Evolutionary conservation across 92 coral and sea anemone species (phyloP).

Genomic region (Anthopleura xanthogrammica): DNA sequence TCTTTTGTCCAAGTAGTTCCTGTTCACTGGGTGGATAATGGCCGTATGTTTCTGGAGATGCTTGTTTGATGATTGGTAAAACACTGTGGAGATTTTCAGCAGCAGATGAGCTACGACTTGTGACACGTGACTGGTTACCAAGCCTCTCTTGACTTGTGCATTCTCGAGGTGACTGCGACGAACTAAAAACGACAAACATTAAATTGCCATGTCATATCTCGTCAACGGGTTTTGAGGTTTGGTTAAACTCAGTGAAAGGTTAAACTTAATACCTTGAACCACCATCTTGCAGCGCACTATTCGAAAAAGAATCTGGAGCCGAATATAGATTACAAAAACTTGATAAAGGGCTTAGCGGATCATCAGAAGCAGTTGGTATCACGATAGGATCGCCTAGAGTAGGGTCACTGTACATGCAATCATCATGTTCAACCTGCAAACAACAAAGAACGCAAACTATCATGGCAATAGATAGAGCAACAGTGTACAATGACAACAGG

Average conservation of each 20-base stretch:
- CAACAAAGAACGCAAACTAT: background rate
- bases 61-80: constrained; percentile 66
- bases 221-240: background rate
- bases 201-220: too few species aligned
- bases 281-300: constrained; percentile 4
- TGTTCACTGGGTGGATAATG: constrained; percentile 87
- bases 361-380: constrained; percentile 88
- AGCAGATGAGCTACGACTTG: constrained; percentile 1
- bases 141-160: constrained; percentile 50
- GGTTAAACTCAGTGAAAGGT: background rate
- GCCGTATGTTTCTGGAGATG: constrained; percentile 84
- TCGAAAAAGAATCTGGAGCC: constrained; percentile 11
- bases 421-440: constrained; percentile 55
- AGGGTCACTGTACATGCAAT: constrained; percentile 58
- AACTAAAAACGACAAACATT: background rate
- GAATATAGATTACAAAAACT: constrained; percentile 38
- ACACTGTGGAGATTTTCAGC: constrained; percentile 45
- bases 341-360: constrained; percentile 49
- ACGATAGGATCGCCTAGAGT: constrained; percentile 60
- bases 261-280: background rate
- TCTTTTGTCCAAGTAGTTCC: constrained; percentile 86
- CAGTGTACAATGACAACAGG: background rate
- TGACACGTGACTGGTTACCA: constrained; percentile 2
- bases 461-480: background rate
- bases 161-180: constrained; percentile 39